These are phyloP conservation scores for Grammomys surdaster DNA, from an alignment of 2,113 vertebrate species.

Conservation along the genomic window DNA sequence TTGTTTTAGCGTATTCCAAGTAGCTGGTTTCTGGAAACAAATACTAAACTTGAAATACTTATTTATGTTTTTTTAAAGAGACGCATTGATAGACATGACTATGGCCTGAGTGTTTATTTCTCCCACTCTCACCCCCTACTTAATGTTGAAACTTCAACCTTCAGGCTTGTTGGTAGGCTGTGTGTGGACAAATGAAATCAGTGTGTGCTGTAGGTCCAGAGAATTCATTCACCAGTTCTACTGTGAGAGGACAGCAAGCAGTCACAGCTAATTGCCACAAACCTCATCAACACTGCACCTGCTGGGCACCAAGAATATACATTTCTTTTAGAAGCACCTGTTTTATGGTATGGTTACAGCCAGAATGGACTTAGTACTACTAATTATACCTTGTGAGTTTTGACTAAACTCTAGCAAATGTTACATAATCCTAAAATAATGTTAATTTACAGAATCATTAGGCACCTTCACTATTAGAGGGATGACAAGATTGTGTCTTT, in stretches of 20 bases:
- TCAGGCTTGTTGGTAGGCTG: background rate
- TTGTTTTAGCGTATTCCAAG: too few relatives aligned
- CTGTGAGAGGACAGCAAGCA: background rate
- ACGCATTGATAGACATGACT: too few relatives aligned
- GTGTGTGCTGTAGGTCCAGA: background rate
- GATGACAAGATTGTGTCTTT: background rate
- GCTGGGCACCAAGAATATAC: background rate
- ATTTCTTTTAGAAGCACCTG: background rate
- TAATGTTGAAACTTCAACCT: background rate
- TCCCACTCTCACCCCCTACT: too few relatives aligned
- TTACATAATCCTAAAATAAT: background rate
- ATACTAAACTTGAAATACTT: too few relatives aligned
- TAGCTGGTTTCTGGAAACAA: too few relatives aligned
- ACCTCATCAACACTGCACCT: background rate
- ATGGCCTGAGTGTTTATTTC: too few relatives aligned
- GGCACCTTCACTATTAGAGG: background rate
- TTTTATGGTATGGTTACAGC: background rate
- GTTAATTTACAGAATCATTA: background rate
- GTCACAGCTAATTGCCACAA: background rate
- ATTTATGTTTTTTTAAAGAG: too few relatives aligned
- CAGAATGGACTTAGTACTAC: background rate
- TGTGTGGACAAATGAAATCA: background rate
- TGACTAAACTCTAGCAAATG: background rate
- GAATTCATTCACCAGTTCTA: background rate
- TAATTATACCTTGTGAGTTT: background rate